A percentile compares a stretch with the other conserved stretches of the same genome.
These are phyloP conservation scores for Antedon mediterranea DNA, from an alignment of 53 echinoderm and acorn worm species.

Conservation along the genomic window DNA sequence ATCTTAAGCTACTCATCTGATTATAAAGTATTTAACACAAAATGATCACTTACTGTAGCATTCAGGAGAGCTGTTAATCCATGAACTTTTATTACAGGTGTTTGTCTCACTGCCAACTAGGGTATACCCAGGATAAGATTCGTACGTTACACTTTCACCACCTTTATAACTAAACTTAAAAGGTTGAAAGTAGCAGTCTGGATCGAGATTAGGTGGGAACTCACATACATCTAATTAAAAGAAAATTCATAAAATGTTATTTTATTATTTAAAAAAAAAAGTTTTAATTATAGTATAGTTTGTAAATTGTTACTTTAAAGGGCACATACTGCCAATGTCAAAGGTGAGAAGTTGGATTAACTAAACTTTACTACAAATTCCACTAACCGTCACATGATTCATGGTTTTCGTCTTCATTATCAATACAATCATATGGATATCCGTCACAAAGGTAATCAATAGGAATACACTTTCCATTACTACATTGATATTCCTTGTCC, in stretches of 20 bases:
- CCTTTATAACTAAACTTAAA: conserved; percentile 16
- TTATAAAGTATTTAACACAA: no score
- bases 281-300: no score
- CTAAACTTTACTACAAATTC: background rate
- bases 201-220: background rate
- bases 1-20: no score
- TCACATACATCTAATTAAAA: background rate
- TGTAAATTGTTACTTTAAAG: no score
- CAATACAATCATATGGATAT: conserved; percentile 23
- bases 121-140: conserved; percentile 11
- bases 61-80: background rate
- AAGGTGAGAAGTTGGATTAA: no score
- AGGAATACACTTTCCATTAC: conserved; percentile 25
- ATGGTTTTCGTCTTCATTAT: conserved; percentile 21
- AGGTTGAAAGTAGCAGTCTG: conserved; percentile 3
- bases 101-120: conserved; percentile 9
- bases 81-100: conserved; percentile 11
- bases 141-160: conserved; percentile 18
- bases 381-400: conserved; percentile 18
- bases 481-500: conserved; percentile 18
- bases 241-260: no score
- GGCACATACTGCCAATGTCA: no score
- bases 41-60: conserved; percentile 24
- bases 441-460: conserved; percentile 22
- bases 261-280: no score